Evolutionary conservation across 37 sponge, comb jelly and placozoan species (phyloP).

Genomic region (Hexactinellida sp.): DNA sequence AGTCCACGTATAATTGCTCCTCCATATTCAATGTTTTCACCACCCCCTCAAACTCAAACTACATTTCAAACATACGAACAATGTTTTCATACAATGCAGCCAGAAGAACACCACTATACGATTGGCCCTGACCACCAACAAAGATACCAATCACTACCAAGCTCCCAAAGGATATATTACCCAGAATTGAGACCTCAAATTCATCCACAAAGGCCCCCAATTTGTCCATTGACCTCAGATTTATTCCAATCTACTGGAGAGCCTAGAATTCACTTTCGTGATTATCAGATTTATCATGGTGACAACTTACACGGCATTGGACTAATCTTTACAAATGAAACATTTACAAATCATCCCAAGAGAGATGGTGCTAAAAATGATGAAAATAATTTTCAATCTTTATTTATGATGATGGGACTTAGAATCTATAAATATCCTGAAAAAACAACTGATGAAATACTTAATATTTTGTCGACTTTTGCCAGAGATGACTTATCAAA

Average conservation of each 20-base stretch:
- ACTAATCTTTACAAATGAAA: neutral
- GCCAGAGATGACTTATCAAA: neutral
- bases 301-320: neutral
- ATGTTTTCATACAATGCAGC: too few species aligned
- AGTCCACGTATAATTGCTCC: too few species aligned
- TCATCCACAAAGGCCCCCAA: neutral
- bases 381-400: neutral
- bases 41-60: too few species aligned
- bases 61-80: too few species aligned
- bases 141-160: neutral
- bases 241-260: neutral
- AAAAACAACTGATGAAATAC: neutral
- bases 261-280: neutral
- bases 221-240: neutral
- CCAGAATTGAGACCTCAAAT: neutral
- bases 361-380: neutral
- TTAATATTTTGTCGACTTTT: neutral
- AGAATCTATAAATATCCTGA: neutral
- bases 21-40: too few species aligned
- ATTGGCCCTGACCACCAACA: neutral
- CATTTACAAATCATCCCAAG: neutral
- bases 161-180: neutral
- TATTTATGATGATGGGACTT: neutral
- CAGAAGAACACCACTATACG: neutral
- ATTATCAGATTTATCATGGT: neutral